Evolutionary conservation across 2,888 invertebrate species (phyloP).

Genomic region (Physocephala rufipes): DNA sequence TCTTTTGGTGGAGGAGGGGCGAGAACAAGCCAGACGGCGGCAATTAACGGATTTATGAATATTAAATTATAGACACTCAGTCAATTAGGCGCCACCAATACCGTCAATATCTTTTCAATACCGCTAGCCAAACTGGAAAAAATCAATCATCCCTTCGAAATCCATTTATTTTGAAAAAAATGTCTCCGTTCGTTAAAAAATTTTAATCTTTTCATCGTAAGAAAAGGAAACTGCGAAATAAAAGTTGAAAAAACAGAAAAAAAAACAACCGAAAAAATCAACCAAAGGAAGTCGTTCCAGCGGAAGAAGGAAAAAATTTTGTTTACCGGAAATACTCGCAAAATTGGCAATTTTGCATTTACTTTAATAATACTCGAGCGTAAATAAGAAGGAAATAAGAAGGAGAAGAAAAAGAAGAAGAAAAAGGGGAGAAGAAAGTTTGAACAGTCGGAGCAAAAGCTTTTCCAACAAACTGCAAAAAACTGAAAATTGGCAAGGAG

Average conservation of each 20-base stretch:
- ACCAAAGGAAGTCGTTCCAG: slow-evolving; percentile 32
- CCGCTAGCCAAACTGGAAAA: background rate
- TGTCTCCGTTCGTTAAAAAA: background rate
- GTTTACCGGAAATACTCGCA: slow-evolving; percentile 66
- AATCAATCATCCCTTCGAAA: background rate
- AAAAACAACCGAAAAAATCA: slow-evolving; percentile 28
- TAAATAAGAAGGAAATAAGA: slow-evolving; percentile 33
- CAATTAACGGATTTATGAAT: too few relatives aligned
- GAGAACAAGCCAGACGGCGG: too few relatives aligned
- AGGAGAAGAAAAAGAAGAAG: background rate
- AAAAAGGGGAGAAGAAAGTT: background rate
- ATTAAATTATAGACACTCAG: too few relatives aligned
- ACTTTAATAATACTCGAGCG: slow-evolving; percentile 65
- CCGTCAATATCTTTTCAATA: background rate
- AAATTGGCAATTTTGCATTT: slow-evolving; percentile 67
- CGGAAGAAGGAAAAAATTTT: slow-evolving; percentile 54
- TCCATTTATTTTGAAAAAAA: background rate
- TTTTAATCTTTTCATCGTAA: background rate
- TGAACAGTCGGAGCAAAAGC: slow-evolving; percentile 27
- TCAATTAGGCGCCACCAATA: background rate
- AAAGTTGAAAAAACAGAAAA: slow-evolving; percentile 20
- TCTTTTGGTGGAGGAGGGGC: too few relatives aligned
- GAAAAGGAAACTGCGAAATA: background rate
- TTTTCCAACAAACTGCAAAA: background rate
- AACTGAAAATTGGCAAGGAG: slow-evolving; percentile 29